phyloP scores from a whole-genome alignment of 2,797 vertebrate species.

The Cyclura pinguis region DNA sequence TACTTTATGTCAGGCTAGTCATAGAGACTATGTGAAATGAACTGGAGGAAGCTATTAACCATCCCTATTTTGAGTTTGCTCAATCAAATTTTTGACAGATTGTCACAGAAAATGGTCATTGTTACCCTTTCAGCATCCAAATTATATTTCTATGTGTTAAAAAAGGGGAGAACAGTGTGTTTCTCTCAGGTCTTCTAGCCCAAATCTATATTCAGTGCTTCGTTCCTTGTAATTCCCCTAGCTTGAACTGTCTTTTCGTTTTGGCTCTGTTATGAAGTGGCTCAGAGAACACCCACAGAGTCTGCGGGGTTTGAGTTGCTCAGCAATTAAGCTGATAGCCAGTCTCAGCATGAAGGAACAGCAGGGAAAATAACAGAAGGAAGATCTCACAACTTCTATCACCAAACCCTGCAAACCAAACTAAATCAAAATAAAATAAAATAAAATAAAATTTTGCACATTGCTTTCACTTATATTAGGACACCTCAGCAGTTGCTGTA shows the following conservation, averaged over 20 bases:
- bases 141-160: constrained; percentile 22
- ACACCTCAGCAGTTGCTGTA: neutral
- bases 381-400: constrained; percentile 25
- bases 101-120: constrained; percentile 23
- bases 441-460: neutral
- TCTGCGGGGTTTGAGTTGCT: constrained; percentile 43
- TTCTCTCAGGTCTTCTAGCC: constrained; percentile 25
- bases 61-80: constrained; percentile 20
- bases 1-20: neutral
- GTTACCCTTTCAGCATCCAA: constrained; percentile 24
- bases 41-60: constrained; percentile 13
- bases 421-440: neutral
- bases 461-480: neutral
- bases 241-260: constrained; percentile 45
- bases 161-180: neutral
- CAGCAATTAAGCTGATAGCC: constrained; percentile 52
- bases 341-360: constrained; percentile 47
- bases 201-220: constrained; percentile 50
- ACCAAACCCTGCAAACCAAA: neutral
- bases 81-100: constrained; percentile 25
- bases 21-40: neutral
- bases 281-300: constrained; percentile 50
- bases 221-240: constrained; percentile 49
- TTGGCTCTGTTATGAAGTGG: constrained; percentile 43
- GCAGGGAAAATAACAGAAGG: constrained; percentile 54